phyloP scores from a whole-genome alignment of 2,888 invertebrate genomes.

The Conops quadrifasciatus region DNA sequence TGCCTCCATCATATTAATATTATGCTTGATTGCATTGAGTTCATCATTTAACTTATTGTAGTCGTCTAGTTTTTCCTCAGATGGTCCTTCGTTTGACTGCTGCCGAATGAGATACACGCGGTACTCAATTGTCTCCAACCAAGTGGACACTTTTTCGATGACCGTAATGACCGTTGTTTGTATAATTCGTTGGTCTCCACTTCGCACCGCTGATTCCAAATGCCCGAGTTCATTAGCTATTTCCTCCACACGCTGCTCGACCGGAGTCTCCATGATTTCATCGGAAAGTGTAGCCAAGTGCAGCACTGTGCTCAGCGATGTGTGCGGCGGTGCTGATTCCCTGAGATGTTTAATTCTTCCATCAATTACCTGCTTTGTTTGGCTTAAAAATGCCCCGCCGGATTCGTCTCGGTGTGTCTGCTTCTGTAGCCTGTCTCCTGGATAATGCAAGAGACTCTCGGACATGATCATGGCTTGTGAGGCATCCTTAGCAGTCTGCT shows the following conservation, averaged over 20 bases:
- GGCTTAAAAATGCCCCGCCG: conserved; percentile 65
- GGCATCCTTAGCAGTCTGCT: conserved; percentile 47
- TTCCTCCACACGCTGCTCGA: conserved; percentile 68
- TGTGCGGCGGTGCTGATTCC: conserved; percentile 66
- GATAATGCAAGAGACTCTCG: conserved; percentile 58
- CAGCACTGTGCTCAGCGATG: conserved; percentile 71
- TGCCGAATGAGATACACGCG: conserved; percentile 73
- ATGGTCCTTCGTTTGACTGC: conserved; percentile 69
- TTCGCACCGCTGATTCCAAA: conserved; percentile 68
- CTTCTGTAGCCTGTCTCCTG: conserved; percentile 48
- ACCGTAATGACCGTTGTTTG: conserved; percentile 78
- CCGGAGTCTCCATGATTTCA: conserved; percentile 67
- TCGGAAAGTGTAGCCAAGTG: conserved; percentile 71
- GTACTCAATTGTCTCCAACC: conserved; percentile 87
- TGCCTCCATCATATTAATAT: conserved; percentile 72
- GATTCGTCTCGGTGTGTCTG: neutral
- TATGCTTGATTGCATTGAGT: conserved; percentile 73
- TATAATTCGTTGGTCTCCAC: conserved; percentile 69
- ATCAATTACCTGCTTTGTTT: conserved; percentile 67
- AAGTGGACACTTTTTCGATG: conserved; percentile 82
- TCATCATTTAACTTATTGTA: conserved; percentile 74
- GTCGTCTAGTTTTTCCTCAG: conserved; percentile 70
- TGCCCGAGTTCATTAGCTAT: conserved; percentile 67
- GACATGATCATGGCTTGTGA: conserved; percentile 56
- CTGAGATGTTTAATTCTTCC: conserved; percentile 69